These are phyloP conservation scores for Sphaerodactylus townsendi DNA, from an alignment of 2,113 vertebrate genomes.

Conservation along the genomic window DNA sequence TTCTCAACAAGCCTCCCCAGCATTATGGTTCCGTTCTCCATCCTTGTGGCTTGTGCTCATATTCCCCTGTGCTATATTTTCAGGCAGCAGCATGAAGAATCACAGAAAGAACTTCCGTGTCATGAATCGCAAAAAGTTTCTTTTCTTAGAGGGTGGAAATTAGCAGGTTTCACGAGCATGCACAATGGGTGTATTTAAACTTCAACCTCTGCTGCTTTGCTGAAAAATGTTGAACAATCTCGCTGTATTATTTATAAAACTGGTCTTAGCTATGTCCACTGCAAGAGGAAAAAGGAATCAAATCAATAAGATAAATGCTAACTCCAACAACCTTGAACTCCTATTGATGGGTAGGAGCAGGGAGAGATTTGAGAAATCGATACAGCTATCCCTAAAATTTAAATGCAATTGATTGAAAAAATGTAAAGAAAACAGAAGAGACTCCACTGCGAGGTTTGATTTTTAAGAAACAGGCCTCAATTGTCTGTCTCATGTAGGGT, in stretches of 20 bases:
- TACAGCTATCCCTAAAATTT: constrained; percentile 48
- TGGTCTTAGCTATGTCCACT: constrained; percentile 24
- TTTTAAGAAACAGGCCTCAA: constrained; percentile 25
- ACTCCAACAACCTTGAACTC: constrained; percentile 47
- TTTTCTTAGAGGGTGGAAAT: constrained; percentile 30
- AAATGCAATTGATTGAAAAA: constrained; percentile 46
- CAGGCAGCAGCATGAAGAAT: not conserved
- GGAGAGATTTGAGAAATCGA: constrained; percentile 37
- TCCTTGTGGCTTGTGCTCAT: not conserved
- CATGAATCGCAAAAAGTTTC: not conserved
- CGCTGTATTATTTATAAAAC: constrained; percentile 61
- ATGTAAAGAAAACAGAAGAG: constrained; percentile 38
- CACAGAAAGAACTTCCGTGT: not conserved
- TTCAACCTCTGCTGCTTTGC: constrained; percentile 5
- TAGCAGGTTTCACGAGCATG: constrained; percentile 37
- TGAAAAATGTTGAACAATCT: constrained; percentile 27
- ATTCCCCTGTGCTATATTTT: not conserved
- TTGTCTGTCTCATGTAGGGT: constrained; percentile 6
- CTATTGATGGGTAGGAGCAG: constrained; percentile 32
- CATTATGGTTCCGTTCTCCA: not conserved
- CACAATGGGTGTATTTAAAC: constrained; percentile 6
- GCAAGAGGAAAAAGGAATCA: constrained; percentile 29
- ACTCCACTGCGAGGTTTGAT: constrained; percentile 38
- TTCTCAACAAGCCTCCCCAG: not conserved
- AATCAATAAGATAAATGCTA: constrained; percentile 58